Evolutionary conservation across 64 coral and sea anemone genomes (phyloP).

Genomic region (Actinia tenebrosa): DNA sequence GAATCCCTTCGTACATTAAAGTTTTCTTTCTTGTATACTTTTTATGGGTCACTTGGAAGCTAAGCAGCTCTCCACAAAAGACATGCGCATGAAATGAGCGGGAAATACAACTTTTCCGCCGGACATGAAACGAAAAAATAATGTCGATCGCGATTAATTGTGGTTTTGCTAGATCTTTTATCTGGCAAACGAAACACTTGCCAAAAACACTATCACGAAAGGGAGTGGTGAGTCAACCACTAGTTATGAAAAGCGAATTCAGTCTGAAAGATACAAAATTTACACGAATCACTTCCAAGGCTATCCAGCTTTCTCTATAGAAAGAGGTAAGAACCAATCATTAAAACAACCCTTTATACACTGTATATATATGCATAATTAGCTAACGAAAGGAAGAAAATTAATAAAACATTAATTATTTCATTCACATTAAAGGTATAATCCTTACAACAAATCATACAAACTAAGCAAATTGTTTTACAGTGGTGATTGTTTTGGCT

Average conservation of each 20-base stretch:
- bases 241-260: neutral
- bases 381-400: too few relatives aligned
- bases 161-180: neutral
- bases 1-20: neutral
- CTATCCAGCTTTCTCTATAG: neutral
- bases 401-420: neutral
- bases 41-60: neutral
- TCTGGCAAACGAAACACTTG: neutral
- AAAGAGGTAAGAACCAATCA: neutral
- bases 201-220: neutral
- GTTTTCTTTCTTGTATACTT: neutral
- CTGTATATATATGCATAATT: too few relatives aligned
- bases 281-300: neutral
- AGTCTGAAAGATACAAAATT: neutral
- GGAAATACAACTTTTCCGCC: neutral
- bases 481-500: neutral
- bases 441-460: neutral
- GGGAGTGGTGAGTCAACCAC: neutral
- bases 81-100: neutral
- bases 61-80: neutral
- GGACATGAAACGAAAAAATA: neutral
- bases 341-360: neutral
- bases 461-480: neutral
- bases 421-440: neutral
- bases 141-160: neutral